phyloP scores from a whole-genome alignment of 2,888 invertebrate genomes.

The Cataglyphis livida region DNA sequence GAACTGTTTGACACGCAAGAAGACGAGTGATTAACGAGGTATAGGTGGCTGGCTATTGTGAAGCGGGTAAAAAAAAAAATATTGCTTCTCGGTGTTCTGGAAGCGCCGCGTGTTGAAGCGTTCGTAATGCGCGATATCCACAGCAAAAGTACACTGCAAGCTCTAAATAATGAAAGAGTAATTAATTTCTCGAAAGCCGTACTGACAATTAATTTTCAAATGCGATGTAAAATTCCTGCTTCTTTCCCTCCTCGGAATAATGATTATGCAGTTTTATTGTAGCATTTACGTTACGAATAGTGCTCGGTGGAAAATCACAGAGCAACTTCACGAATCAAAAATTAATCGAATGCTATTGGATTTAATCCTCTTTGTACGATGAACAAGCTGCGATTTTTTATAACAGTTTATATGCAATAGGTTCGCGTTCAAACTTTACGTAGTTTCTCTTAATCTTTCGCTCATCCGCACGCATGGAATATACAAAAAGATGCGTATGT shows the following conservation, averaged over 20 bases:
- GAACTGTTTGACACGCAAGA: conserved; percentile 28
- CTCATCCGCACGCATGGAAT: background rate
- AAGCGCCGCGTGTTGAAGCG: background rate
- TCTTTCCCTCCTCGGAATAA: background rate
- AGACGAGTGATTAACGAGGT: conserved; percentile 28
- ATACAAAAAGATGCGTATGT: background rate
- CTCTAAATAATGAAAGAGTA: conserved; percentile 1
- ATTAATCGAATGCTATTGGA: background rate
- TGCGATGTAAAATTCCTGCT: background rate
- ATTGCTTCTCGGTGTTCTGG: background rate
- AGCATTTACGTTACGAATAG: background rate
- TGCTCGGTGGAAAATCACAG: background rate
- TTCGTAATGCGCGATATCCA: background rate
- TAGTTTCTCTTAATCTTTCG: background rate
- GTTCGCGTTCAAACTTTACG: background rate
- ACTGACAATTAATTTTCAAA: background rate
- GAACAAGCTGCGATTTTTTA: background rate
- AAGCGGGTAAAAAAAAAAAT: background rate
- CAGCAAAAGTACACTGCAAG: background rate
- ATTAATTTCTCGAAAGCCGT: conserved; percentile 7
- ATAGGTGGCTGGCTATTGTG: too few relatives aligned
- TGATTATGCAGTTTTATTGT: background rate
- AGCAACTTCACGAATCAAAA: background rate
- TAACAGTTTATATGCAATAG: background rate
- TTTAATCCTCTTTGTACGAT: background rate